phyloP scores from a whole-genome alignment of 2,888 invertebrate species.

The Cataglyphis livida region DNA sequence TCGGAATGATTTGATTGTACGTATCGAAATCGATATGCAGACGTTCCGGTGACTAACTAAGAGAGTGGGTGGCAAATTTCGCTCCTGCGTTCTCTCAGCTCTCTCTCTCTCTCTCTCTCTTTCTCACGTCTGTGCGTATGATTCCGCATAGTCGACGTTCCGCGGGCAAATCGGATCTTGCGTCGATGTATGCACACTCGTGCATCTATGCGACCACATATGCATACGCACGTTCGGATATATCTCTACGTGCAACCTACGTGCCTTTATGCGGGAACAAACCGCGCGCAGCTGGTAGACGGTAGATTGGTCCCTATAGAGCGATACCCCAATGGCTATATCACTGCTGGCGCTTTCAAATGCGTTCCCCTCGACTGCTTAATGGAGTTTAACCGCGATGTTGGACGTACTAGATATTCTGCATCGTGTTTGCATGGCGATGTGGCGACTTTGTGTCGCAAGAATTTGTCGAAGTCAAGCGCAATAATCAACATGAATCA shows the following conservation, averaged over 20 bases:
- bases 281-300: slow-evolving; percentile 29
- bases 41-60: slow-evolving; percentile 26
- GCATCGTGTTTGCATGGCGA: background rate
- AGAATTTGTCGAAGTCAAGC: slow-evolving; percentile 25
- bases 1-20: slow-evolving; percentile 38
- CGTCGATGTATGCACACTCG: slow-evolving; percentile 5
- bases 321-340: slow-evolving; percentile 15
- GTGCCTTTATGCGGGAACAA: background rate
- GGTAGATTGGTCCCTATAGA: slow-evolving; percentile 36
- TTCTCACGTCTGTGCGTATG: background rate
- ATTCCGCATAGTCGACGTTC: slow-evolving; percentile 40
- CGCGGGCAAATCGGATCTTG: slow-evolving; percentile 23
- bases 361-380: slow-evolving; percentile 32
- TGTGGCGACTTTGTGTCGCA: background rate
- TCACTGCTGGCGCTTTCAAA: slow-evolving; percentile 42
- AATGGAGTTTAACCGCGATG: slow-evolving; percentile 48
- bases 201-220: background rate
- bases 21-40: slow-evolving; percentile 20
- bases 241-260: slow-evolving; percentile 24
- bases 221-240: slow-evolving; percentile 1
- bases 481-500: slow-evolving; percentile 12
- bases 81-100: slow-evolving; percentile 14
- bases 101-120: slow-evolving; percentile 47
- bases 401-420: slow-evolving; percentile 29
- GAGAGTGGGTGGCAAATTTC: background rate